These are phyloP conservation scores for Turritopsis dohrnii DNA, from an alignment of 30 jellyfish, hydroid and myxozoan species.

Conservation along the genomic window DNA sequence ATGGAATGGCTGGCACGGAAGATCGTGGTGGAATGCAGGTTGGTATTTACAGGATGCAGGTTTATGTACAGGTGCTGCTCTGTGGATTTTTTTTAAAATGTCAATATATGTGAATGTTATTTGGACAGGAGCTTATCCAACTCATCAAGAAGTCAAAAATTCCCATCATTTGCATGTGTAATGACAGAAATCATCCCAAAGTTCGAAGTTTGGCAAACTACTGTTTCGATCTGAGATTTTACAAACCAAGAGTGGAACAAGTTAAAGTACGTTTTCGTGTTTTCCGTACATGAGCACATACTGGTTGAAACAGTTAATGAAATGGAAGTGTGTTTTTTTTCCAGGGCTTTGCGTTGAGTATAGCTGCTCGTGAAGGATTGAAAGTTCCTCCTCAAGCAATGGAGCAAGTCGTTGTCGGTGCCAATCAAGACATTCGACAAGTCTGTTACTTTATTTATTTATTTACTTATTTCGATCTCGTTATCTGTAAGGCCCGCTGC, in stretches of 20 bases:
- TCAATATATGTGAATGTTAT: not conserved
- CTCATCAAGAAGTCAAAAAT: conserved; percentile 68
- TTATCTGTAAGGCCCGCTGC: too few species aligned
- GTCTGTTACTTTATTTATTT: conserved; percentile 22
- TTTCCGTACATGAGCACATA: too few species aligned
- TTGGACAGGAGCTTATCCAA: conserved; percentile 64
- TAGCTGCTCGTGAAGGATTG: conserved; percentile 75
- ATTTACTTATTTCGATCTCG: not conserved
- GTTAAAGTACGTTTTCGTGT: conserved; percentile 53
- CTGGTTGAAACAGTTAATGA: too few species aligned
- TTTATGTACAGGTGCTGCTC: not conserved
- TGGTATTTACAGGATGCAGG: not conserved
- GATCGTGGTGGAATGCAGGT: conserved; percentile 98
- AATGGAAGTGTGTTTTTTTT: not conserved
- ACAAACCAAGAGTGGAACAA: conserved; percentile 89
- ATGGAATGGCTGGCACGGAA: conserved; percentile 98
- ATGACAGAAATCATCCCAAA: conserved; percentile 90
- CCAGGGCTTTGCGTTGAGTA: conserved; percentile 62
- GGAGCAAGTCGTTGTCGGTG: conserved; percentile 91
- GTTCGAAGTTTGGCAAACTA: conserved; percentile 87
- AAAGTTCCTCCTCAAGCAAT: conserved; percentile 81
- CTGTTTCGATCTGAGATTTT: conserved; percentile 91
- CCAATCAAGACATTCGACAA: conserved; percentile 93
- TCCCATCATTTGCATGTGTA: conserved; percentile 97
- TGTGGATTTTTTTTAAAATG: not conserved